These are phyloP conservation scores for Caenorhabditis latens DNA, from an alignment of 1,140 invertebrate species.

Conservation along the genomic window DNA sequence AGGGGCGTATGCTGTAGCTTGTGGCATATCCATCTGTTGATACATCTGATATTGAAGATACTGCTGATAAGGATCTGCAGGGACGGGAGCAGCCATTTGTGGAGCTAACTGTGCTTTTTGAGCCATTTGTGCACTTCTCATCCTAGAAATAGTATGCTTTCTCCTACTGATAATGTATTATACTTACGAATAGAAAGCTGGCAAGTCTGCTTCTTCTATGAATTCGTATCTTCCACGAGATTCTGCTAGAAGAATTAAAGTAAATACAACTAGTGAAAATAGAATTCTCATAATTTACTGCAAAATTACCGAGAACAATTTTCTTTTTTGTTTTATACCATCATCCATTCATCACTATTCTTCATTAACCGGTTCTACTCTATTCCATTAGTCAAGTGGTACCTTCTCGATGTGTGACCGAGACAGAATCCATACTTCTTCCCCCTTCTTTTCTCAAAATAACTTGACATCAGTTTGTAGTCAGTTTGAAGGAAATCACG, in stretches of 20 bases:
- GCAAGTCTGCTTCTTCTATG: conserved; percentile 14
- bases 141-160: neutral
- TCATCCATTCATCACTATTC: too few species aligned
- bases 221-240: conserved; percentile 9
- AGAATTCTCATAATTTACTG: neutral
- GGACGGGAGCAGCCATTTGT: neutral
- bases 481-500: too few species aligned
- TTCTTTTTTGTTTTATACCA: neutral
- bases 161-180: neutral
- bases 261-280: neutral
- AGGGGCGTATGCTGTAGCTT: neutral
- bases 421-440: too few species aligned
- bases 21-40: conserved; percentile 8
- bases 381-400: neutral
- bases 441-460: too few species aligned
- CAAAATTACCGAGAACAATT: neutral
- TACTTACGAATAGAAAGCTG: conserved; percentile 40
- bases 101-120: conserved; percentile 33
- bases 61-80: conserved; percentile 19
- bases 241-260: neutral
- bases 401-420: conserved; percentile 20
- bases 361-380: conserved; percentile 21
- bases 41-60: conserved; percentile 45
- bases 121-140: conserved; percentile 45
- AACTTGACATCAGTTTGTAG: too few species aligned